phyloP scores from a whole-genome alignment of 1,140 invertebrate genomes.

The Phortica variegata region DNA sequence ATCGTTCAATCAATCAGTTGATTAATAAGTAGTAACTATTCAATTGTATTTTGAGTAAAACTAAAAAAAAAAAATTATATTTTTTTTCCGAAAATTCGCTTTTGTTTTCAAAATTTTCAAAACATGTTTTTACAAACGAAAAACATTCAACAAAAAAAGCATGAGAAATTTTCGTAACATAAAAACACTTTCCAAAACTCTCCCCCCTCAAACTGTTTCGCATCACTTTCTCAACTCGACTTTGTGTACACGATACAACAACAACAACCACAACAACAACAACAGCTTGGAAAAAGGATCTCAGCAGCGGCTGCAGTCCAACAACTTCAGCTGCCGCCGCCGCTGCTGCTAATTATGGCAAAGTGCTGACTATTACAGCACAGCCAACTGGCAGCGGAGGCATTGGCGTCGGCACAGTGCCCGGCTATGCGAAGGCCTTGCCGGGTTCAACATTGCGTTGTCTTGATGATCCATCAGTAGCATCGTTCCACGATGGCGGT shows the following conservation, averaged over 20 bases:
- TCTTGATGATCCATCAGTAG: slow-evolving; percentile 62
- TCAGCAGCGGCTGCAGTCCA: slow-evolving; percentile 27
- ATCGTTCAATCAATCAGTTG: too few relatives aligned
- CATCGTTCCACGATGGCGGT: slow-evolving; percentile 16
- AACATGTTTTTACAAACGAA: too few relatives aligned
- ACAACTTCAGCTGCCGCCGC: slow-evolving; percentile 33
- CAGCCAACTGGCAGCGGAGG: slow-evolving; percentile 20
- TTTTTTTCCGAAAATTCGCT: too few relatives aligned
- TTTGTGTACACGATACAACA: too few relatives aligned
- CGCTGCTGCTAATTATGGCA: slow-evolving; percentile 25
- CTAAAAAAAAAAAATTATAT: background rate
- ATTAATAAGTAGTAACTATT: too few relatives aligned
- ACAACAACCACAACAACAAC: slow-evolving; percentile 26
- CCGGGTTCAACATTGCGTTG: slow-evolving; percentile 60
- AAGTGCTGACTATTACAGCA: slow-evolving; percentile 31
- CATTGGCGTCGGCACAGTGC: slow-evolving; percentile 26
- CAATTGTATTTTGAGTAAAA: too few relatives aligned
- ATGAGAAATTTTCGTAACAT: slow-evolving; percentile 44
- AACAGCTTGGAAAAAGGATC: slow-evolving; percentile 42
- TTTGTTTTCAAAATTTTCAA: too few relatives aligned
- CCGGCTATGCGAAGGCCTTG: slow-evolving; percentile 49
- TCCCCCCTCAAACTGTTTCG: slow-evolving; percentile 39
- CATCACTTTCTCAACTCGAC: slow-evolving; percentile 30
- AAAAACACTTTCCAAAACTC: slow-evolving; percentile 54
- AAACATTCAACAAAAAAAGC: slow-evolving; percentile 7